phyloP scores from a whole-genome alignment of 2,113 vertebrate species.

The Erythrocebus patas region DNA sequence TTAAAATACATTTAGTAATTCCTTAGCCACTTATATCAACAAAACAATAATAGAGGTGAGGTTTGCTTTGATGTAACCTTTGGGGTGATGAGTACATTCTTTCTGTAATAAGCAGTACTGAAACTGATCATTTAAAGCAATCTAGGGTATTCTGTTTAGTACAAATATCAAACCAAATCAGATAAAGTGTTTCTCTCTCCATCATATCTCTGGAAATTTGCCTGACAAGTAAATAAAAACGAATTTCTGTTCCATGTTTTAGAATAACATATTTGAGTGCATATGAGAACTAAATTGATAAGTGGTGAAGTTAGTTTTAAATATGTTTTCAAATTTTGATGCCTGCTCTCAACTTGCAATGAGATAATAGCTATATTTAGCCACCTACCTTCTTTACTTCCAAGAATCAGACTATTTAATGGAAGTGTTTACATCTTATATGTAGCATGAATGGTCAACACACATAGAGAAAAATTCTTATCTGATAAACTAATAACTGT shows the following conservation, averaged over 20 bases:
- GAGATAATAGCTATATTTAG: background rate
- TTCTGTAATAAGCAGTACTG: background rate
- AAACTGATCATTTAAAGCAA: background rate
- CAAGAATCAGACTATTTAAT: background rate
- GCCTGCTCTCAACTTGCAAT: background rate
- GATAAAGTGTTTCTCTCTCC: background rate
- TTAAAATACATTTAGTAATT: background rate
- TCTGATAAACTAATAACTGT: conserved; percentile 33
- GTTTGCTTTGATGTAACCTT: background rate
- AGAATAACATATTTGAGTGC: background rate
- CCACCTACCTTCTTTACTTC: background rate
- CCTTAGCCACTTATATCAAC: background rate
- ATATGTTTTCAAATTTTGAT: background rate
- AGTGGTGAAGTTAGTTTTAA: background rate
- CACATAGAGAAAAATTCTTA: background rate
- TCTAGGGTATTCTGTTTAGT: background rate
- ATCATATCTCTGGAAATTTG: background rate
- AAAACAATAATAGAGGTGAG: background rate
- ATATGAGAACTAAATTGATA: background rate
- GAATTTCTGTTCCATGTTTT: background rate
- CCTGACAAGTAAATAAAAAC: background rate
- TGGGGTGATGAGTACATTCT: background rate
- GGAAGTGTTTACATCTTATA: background rate
- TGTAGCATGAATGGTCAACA: background rate
- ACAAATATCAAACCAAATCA: background rate